Evolutionary conservation across 2,797 vertebrate genomes (phyloP), one percentile per base, ranked within the genome.

Genomic region (Melanotaenia boesemani): DNA sequence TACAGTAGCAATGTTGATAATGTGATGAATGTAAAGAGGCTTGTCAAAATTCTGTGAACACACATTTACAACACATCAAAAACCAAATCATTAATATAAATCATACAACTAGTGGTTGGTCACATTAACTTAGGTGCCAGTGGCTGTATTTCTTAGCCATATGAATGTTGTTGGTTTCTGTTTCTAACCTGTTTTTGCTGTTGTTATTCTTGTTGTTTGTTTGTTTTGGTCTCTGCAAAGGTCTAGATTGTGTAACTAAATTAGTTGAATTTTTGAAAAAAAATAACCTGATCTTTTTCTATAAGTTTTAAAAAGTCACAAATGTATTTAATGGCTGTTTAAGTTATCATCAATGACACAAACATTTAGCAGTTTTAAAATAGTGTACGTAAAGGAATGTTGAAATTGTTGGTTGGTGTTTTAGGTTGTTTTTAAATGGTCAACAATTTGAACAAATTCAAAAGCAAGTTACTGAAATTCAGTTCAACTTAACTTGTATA

Each of bases 31-130:
- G 79, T 68, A 68, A 4, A 50, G 18, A 32, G 57, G 46, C 5
- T 63, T 32, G 41, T 79, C 50, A 70, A 77, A 79, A 76, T 72
- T 71, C 54, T 80, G 77, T 71, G 63, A 74, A 72, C 16, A 50
- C 52, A 72, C 9, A 16, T 7, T n/a, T 16, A 67, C 77, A 66
- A 44, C 6, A 22, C 9, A 46, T 20, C 30, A 22, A 48, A 28
- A n/a, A 20, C 28, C 32, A 10, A 48, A 16, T 15, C 58, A 48
- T 58, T 44, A 46, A 39, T 56, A 36, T 30, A 56, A 58, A 20
- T 44, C 13, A 7, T 46, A 46, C 66, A 32, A 20, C 65, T 18
- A 58, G 39, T 30, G 39, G 37, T 58, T 48, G 54, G 56, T 58
- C 30, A 16, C 30, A 58, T 34, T 48, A 36, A 50, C 46, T n/a